Evolutionary conservation across 92 coral and sea anemone genomes (phyloP).

Genomic region (Heliopora coerulea): DNA sequence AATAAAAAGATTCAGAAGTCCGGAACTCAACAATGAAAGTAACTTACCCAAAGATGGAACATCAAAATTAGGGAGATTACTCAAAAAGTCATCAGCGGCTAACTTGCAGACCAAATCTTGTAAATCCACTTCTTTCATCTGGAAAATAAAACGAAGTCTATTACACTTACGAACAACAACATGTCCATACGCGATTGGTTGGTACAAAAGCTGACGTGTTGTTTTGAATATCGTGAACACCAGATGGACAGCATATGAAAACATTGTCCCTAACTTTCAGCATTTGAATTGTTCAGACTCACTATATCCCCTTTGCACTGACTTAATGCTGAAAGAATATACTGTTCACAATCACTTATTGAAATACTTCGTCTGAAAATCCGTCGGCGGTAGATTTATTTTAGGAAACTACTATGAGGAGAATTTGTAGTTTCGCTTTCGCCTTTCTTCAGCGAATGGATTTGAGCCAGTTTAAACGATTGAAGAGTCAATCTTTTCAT

Average conservation of each 20-base stretch:
- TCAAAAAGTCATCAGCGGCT: constrained; percentile 22
- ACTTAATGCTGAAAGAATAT: neutral
- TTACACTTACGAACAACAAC: neutral
- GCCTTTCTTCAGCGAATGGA: no score
- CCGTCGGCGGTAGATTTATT: no score
- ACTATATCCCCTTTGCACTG: neutral
- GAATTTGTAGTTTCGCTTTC: no score
- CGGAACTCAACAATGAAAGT: no score
- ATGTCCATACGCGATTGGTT: constrained; percentile 13
- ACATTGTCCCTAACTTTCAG: neutral
- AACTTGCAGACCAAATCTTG: constrained; percentile 26
- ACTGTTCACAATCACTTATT: neutral
- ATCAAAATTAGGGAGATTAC: constrained; percentile 28
- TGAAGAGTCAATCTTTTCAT: no score
- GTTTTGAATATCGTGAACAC: neutral
- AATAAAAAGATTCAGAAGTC: no score
- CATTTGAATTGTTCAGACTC: neutral
- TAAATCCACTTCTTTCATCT: constrained; percentile 37
- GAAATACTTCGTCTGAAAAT: no score
- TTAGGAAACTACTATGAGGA: no score
- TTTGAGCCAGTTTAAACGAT: no score
- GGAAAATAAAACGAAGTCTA: neutral
- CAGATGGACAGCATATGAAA: neutral
- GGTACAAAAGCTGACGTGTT: constrained; percentile 18
- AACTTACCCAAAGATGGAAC: constrained; percentile 2